Conservation (phyloP, 2,797 vertebrate genomes). For the Siniperca undulata region DNA sequence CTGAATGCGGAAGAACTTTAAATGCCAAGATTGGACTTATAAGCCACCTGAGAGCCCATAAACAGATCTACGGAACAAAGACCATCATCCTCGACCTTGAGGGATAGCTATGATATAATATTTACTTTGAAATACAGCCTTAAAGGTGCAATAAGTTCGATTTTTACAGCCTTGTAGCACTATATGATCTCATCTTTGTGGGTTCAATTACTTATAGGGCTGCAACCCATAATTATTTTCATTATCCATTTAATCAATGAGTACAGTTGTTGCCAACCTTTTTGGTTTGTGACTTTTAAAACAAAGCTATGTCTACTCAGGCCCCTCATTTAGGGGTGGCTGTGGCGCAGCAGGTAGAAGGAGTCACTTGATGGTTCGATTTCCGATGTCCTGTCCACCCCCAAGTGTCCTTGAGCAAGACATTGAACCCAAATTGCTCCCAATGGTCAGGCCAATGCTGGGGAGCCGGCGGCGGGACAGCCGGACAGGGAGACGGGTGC, state of each 20-base stretch:
- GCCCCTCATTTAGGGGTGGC: not conserved
- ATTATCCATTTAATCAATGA: not conserved
- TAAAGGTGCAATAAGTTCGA: not conserved
- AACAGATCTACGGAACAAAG: no score
- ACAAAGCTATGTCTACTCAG: not conserved
- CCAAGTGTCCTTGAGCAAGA: not conserved
- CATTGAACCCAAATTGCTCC: not conserved
- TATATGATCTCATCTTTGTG: not conserved
- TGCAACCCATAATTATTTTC: not conserved
- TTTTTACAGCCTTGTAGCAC: not conserved
- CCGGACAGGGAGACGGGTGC: no score
- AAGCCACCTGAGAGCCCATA: no score
- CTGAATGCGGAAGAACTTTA: no score
- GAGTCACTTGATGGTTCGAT: not conserved
- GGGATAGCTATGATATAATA: no score
- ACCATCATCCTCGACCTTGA: no score
- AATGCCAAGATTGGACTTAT: no score
- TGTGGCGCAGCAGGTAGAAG: not conserved
- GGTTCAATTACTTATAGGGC: not conserved
- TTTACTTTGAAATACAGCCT: not conserved
- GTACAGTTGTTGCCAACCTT: not conserved
- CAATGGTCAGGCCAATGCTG: not conserved
- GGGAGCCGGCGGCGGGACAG: no score
- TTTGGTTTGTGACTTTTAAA: not conserved
- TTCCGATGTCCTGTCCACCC: not conserved